Evolutionary conservation across 35 echinoderm and acorn worm species (phyloP).

Genomic region (Apostichopus californicus): DNA sequence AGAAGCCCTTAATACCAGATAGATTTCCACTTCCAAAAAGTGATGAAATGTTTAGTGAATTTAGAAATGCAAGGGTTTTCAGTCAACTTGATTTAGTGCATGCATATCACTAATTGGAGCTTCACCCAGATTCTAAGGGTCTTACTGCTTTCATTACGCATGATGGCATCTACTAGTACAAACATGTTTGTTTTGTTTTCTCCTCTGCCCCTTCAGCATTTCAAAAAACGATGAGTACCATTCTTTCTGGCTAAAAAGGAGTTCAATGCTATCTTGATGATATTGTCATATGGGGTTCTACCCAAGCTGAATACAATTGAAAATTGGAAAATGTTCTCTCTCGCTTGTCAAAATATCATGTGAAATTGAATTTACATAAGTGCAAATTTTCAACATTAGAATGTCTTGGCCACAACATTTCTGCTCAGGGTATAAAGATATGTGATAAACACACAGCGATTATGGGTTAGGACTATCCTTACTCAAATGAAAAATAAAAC

Average conservation of each 20-base stretch:
- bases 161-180: slow-evolving; percentile 30
- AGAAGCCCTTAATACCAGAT: slow-evolving; percentile 53
- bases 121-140: background rate
- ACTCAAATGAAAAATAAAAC: slow-evolving; percentile 54
- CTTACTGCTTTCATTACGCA: background rate
- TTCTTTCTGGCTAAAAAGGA: slow-evolving; percentile 53
- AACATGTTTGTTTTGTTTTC: slow-evolving; percentile 58
- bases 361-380: slow-evolving; percentile 25
- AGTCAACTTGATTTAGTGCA: background rate
- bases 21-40: slow-evolving; percentile 70
- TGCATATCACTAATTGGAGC: background rate
- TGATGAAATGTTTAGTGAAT: slow-evolving; percentile 48
- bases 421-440: background rate
- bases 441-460: background rate
- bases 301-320: background rate
- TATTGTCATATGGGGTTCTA: slow-evolving; percentile 1
- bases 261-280: slow-evolving; percentile 33
- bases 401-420: background rate
- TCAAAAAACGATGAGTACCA: slow-evolving; percentile 3
- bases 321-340: background rate
- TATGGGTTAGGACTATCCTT: slow-evolving; percentile 64
- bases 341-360: background rate
- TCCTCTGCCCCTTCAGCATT: background rate
- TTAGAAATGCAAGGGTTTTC: background rate
- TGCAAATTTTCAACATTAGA: slow-evolving; percentile 19